Evolutionary conservation across 2,888 invertebrate genomes (phyloP).

Genomic region (Napeogenes inachia): DNA sequence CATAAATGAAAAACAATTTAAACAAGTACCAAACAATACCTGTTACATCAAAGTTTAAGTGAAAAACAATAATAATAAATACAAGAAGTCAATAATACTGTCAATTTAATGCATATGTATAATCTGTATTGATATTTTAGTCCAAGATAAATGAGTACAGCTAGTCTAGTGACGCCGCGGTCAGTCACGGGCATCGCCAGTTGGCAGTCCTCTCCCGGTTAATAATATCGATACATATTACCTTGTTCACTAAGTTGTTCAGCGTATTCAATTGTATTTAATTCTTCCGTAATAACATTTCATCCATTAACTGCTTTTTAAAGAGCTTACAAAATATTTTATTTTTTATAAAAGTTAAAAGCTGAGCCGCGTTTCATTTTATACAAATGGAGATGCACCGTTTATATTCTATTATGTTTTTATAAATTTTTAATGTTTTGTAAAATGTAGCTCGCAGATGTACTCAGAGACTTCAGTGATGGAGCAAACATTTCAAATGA

Average conservation of each 20-base stretch:
- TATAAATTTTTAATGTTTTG: not conserved
- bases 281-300: conserved; percentile 5
- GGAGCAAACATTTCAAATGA: too few species aligned
- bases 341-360: not conserved
- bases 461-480: not conserved
- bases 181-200: conserved; percentile 62
- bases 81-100: too few species aligned
- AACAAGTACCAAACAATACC: too few species aligned
- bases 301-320: too few species aligned
- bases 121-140: not conserved
- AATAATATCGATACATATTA: conserved; percentile 58
- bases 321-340: too few species aligned
- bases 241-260: conserved; percentile 24
- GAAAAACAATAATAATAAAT: too few species aligned
- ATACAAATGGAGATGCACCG: not conserved
- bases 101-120: not conserved
- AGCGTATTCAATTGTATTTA: conserved; percentile 9
- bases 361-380: not conserved
- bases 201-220: conserved; percentile 63
- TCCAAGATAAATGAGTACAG: conserved; percentile 2
- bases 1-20: too few species aligned
- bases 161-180: not conserved
- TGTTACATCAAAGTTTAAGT: too few species aligned
- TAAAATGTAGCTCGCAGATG: not conserved
- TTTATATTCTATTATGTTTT: not conserved